Evolutionary conservation across 2,888 invertebrate species (phyloP).

Genomic region (Corythucha ciliata): DNA sequence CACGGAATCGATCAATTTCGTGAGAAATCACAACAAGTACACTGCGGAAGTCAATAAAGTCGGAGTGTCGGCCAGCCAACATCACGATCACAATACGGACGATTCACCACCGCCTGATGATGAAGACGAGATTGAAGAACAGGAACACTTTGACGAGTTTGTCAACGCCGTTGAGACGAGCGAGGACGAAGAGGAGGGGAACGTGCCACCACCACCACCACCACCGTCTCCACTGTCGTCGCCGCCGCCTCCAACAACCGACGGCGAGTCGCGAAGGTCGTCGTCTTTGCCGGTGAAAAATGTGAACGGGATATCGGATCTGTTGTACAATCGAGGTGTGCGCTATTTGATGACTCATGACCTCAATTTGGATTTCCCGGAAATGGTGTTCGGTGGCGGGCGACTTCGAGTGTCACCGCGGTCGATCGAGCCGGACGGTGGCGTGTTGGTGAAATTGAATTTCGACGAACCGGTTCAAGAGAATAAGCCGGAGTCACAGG

Average conservation of each 20-base stretch:
- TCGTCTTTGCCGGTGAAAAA: constrained; percentile 26
- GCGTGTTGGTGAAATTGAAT: constrained; percentile 62
- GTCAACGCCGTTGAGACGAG: constrained; percentile 32
- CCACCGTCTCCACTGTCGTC: no score
- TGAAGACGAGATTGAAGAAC: constrained; percentile 43
- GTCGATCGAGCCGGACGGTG: constrained; percentile 59
- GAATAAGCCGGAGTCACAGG: constrained; percentile 10
- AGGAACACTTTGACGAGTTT: constrained; percentile 40
- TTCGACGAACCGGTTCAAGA: constrained; percentile 28
- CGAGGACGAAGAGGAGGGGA: constrained; percentile 25
- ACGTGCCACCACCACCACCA: constrained; percentile 3
- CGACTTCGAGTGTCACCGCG: constrained; percentile 63
- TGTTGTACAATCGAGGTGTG: constrained; percentile 58
- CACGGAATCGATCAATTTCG: constrained; percentile 54
- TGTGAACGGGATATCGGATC: constrained; percentile 67
- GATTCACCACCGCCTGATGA: constrained; percentile 37
- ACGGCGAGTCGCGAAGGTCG: background rate
- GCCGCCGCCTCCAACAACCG: constrained; percentile 5
- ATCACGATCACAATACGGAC: constrained; percentile 37
- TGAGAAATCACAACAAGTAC: constrained; percentile 52
- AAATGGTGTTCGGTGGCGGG: constrained; percentile 62
- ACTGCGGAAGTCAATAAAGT: constrained; percentile 47
- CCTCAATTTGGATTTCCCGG: constrained; percentile 60
- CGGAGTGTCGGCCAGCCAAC: constrained; percentile 30
- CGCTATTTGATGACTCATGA: constrained; percentile 71